A percentile compares a stretch with the other conserved stretches of the same genome.
These are phyloP conservation scores for Aphelocoma coerulescens DNA, from an alignment of 2,113 vertebrate species.

Conservation along the genomic window DNA sequence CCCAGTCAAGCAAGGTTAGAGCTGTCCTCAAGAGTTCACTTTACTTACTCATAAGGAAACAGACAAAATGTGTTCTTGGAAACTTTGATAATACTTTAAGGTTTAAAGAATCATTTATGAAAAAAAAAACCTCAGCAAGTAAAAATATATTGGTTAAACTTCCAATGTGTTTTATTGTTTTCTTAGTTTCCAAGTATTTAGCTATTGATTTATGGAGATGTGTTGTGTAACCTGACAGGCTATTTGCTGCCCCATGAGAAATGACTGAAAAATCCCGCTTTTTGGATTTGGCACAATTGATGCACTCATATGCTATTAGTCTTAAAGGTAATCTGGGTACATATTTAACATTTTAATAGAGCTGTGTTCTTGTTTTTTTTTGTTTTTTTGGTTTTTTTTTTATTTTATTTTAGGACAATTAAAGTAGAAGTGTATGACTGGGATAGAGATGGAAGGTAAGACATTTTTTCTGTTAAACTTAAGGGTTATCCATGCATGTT, in stretches of 20 bases:
- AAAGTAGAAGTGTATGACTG: conserved; percentile 94
- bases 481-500: neutral
- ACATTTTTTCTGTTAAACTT: neutral
- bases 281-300: neutral
- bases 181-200: neutral
- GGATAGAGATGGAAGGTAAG: conserved; percentile 93
- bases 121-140: neutral
- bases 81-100: neutral
- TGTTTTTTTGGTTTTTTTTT: too few species aligned
- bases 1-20: neutral
- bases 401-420: conserved; percentile 82
- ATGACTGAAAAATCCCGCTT: neutral
- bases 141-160: neutral
- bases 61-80: neutral
- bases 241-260: neutral
- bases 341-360: neutral
- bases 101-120: neutral
- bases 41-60: neutral
- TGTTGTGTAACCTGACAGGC: neutral
- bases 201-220: neutral
- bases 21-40: neutral
- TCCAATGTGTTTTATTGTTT: neutral
- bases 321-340: neutral
- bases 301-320: neutral
- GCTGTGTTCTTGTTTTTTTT: neutral